phyloP scores from a whole-genome alignment of 2,888 invertebrate genomes.

The Fabriciana adippe region DNA sequence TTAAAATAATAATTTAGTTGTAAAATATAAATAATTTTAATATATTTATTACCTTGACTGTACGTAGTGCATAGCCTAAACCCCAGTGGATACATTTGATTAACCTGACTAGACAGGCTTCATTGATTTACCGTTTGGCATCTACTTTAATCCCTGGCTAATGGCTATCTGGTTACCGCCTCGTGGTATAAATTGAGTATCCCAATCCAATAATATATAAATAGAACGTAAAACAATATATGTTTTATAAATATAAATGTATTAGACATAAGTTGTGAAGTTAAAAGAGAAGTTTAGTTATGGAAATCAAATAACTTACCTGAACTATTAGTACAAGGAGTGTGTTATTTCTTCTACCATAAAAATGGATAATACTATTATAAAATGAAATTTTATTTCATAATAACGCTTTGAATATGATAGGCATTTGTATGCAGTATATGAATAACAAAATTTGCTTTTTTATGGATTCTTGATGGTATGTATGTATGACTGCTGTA shows the following conservation, averaged over 20 bases:
- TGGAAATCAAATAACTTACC: no score
- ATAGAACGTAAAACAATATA: neutral
- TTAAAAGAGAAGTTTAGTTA: no score
- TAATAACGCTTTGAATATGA: no score
- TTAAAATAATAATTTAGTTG: constrained; percentile 12
- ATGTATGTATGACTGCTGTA: constrained; percentile 32
- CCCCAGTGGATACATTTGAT: constrained; percentile 78
- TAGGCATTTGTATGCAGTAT: no score
- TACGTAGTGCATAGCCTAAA: constrained; percentile 64
- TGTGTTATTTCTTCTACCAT: no score
- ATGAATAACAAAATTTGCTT: neutral
- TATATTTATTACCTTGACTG: constrained; percentile 45
- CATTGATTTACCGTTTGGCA: constrained; percentile 79
- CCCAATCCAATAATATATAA: constrained; percentile 18
- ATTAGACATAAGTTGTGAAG: no score
- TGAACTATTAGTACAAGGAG: no score
- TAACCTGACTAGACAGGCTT: constrained; percentile 80
- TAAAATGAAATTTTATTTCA: no score
- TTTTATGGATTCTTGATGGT: neutral
- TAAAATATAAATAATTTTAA: neutral
- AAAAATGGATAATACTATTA: no score
- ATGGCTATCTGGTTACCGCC: constrained; percentile 55
- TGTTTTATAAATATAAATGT: no score
- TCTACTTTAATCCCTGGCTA: constrained; percentile 71
- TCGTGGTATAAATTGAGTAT: constrained; percentile 24